phyloP scores from a whole-genome alignment of 2,797 vertebrate species.

The Muscicapa striata region DNA sequence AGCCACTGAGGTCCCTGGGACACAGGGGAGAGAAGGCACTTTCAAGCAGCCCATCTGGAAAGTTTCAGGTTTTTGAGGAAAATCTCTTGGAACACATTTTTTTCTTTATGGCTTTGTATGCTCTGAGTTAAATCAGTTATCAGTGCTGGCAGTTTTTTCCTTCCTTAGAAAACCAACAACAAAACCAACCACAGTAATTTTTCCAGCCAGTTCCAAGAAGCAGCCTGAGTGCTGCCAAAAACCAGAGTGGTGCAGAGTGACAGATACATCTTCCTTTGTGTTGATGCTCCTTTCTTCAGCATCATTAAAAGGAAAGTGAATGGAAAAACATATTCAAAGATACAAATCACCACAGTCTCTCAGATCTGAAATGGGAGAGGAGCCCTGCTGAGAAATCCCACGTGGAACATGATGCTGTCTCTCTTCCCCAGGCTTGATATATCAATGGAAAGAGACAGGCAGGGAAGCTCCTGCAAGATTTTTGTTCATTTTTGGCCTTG shows the following conservation, averaged over 20 bases:
- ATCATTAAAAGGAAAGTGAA: slow-evolving; percentile 45
- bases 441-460: background rate
- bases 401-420: background rate
- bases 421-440: background rate
- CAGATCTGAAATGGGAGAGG: background rate
- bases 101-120: background rate
- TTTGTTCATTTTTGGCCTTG: background rate
- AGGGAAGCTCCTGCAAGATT: background rate
- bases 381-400: slow-evolving; percentile 28
- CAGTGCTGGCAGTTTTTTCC: background rate
- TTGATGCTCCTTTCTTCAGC: slow-evolving; percentile 35
- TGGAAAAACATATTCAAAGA: slow-evolving; percentile 14
- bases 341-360: slow-evolving; percentile 19
- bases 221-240: slow-evolving; percentile 1
- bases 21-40: background rate
- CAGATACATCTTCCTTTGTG: slow-evolving; percentile 19
- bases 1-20: background rate
- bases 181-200: background rate
- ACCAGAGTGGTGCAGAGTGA: background rate
- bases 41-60: background rate
- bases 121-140: background rate
- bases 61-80: background rate
- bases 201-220: background rate
- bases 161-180: background rate
- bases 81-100: background rate